These are phyloP conservation scores for Carassius carassius DNA, from an alignment of 2,113 vertebrate genomes.

Conservation along the genomic window DNA sequence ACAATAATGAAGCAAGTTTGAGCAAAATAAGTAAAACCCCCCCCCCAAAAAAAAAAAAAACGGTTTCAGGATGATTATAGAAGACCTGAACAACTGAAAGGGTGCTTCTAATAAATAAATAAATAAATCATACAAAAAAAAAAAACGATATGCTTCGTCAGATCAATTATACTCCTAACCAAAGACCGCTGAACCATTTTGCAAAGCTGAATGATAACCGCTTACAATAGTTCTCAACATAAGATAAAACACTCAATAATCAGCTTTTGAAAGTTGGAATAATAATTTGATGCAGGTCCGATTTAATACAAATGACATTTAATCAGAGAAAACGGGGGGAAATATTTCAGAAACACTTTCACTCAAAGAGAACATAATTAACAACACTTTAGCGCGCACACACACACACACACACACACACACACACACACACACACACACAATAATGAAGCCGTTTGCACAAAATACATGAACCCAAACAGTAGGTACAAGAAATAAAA, in stretches of 20 bases:
- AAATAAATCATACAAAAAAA: no score
- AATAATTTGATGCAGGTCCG: not conserved
- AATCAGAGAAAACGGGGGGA: not conserved
- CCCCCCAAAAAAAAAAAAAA: no score
- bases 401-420: no score
- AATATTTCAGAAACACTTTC: not conserved
- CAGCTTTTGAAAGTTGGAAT: not conserved
- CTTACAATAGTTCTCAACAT: not conserved
- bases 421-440: not conserved
- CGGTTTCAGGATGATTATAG: no score
- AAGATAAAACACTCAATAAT: not conserved
- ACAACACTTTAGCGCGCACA: not conserved
- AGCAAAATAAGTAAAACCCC: no score
- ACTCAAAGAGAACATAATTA: not conserved
- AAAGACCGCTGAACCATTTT: not conserved
- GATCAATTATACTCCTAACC: not conserved
- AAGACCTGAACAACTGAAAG: no score
- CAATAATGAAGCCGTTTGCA: not conserved
- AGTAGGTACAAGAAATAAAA: no score
- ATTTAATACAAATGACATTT: not conserved
- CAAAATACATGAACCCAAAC: conserved; percentile 17
- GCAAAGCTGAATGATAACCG: no score
- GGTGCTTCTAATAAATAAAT: no score
- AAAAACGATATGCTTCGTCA: not conserved
- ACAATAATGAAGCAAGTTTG: no score